Evolutionary conservation across 2,797 vertebrate species (phyloP).

Genomic region (Syngnathus rostellatus): DNA sequence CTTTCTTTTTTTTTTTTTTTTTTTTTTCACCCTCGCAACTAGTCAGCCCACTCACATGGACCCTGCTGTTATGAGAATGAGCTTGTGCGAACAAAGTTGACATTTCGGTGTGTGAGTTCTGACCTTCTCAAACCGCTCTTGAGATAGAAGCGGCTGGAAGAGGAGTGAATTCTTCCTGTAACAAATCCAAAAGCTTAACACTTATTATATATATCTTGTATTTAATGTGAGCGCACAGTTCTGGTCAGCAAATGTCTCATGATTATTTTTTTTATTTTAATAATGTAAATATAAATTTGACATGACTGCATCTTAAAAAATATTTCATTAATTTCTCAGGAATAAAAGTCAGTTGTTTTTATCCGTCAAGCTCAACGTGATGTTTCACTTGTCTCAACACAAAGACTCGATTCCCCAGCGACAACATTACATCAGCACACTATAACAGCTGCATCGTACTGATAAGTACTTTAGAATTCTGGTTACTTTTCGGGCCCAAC

Average conservation of each 20-base stretch:
- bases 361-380: background rate
- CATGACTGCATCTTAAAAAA: too few relatives aligned
- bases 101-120: constrained; percentile 10
- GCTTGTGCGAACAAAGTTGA: background rate
- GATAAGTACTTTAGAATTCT: too few relatives aligned
- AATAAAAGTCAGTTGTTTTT: background rate
- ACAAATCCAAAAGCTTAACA: background rate
- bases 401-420: background rate
- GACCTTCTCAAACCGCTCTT: constrained; percentile 14
- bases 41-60: constrained; percentile 14
- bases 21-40: constrained; percentile 2
- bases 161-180: background rate
- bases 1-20: background rate
- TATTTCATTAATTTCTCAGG: background rate
- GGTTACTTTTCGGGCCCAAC: background rate
- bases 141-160: background rate
- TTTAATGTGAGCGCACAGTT: background rate
- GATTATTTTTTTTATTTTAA: too few relatives aligned
- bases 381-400: background rate
- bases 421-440: background rate
- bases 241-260: too few relatives aligned
- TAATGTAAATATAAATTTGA: too few relatives aligned
- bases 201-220: background rate
- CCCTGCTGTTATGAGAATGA: constrained; percentile 4
- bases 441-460: background rate